Conservation (phyloP, 2,888 invertebrate species). For the Automeris io region DNA sequence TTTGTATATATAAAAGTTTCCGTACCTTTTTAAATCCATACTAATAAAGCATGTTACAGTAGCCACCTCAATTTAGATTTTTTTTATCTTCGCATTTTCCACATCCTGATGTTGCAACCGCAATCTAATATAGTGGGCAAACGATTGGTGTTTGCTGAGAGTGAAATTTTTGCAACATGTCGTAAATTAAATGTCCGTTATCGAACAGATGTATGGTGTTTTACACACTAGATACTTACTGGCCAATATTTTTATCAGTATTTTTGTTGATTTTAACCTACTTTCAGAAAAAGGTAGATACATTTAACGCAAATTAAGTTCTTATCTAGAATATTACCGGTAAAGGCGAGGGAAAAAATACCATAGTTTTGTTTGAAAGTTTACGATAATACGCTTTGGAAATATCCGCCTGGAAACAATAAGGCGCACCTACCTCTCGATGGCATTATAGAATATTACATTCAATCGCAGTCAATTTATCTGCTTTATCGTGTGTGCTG, state of each 20-base stretch:
- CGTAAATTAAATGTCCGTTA: conserved; percentile 35
- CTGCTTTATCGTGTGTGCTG: conserved; percentile 60
- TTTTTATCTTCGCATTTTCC: background rate
- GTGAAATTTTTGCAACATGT: conserved; percentile 48
- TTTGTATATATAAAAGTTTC: too few species aligned
- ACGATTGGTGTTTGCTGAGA: conserved; percentile 40
- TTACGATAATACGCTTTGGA: conserved; percentile 26
- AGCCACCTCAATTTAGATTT: background rate
- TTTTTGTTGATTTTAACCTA: too few species aligned
- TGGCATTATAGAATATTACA: conserved; percentile 50
- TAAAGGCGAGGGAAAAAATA: too few species aligned
- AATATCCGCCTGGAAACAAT: conserved; percentile 58
- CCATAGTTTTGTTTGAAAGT: too few species aligned
- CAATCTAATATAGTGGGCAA: conserved; percentile 21
- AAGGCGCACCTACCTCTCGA: conserved; percentile 47
- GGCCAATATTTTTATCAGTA: too few species aligned
- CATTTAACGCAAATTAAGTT: too few species aligned
- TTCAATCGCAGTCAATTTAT: conserved; percentile 61
- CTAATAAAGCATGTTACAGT: too few species aligned
- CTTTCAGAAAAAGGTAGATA: too few species aligned
- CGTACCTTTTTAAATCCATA: too few species aligned
- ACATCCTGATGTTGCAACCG: conserved; percentile 19
- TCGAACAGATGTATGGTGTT: too few species aligned
- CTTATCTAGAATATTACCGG: too few species aligned
- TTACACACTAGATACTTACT: too few species aligned